Conservation (phyloP, 2,113 vertebrate genomes). For the Nesospiza acunhae region DNA sequence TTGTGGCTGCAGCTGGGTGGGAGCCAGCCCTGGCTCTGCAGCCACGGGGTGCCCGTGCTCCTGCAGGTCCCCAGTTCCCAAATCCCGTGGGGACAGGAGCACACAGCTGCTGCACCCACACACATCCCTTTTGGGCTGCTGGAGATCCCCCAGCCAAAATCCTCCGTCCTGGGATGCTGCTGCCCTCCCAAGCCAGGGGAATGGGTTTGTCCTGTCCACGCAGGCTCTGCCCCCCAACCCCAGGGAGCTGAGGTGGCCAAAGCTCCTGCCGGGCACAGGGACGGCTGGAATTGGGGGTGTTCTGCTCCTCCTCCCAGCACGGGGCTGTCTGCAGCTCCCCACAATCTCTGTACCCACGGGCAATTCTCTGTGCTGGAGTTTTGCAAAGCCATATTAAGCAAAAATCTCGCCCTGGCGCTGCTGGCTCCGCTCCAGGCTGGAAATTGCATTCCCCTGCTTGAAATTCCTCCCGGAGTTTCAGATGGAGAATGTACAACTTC, state of each 20-base stretch:
- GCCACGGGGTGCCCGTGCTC: fast-evolving
- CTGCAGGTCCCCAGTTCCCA: neutral
- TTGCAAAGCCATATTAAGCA: slow-evolving; percentile 54
- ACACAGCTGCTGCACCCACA: fast-evolving
- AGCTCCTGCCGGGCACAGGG: fast-evolving
- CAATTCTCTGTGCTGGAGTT: neutral
- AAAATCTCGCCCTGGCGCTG: slow-evolving; percentile 53
- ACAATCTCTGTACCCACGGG: neutral
- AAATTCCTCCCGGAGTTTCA: slow-evolving; percentile 59
- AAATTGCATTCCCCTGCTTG: slow-evolving; percentile 64
- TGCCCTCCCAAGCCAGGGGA: too few relatives aligned
- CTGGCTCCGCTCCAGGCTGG: slow-evolving; percentile 63
- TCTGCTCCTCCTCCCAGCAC: neutral
- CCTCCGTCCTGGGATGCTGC: neutral
- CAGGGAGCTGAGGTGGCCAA: neutral
- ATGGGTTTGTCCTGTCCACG: fast-evolving
- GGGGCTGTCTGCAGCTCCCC: neutral
- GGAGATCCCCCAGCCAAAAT: neutral
- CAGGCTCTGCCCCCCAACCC: neutral
- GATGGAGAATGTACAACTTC: slow-evolving; percentile 62
- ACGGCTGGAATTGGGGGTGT: neutral
- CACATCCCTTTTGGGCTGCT: fast-evolving
- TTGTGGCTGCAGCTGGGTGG: neutral
- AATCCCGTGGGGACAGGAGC: fast-evolving
- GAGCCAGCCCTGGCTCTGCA: neutral